phyloP scores from a whole-genome alignment of 2,797 vertebrate genomes.

The Lepilemur septentrionalis region DNA sequence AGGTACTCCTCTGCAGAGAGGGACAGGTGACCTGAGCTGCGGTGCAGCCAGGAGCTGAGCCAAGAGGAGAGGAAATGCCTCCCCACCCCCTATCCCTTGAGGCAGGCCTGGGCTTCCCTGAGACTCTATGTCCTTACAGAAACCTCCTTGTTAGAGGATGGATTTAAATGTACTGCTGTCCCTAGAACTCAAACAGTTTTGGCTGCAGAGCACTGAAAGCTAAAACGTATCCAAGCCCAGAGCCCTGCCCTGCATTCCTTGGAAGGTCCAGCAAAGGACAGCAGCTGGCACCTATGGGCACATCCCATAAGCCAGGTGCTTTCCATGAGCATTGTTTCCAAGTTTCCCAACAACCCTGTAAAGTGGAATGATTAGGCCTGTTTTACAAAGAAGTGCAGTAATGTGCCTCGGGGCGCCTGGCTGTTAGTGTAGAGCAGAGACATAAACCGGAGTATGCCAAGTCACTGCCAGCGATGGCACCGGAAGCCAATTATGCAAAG shows the following conservation, averaged over 20 bases:
- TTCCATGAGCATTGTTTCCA: background rate
- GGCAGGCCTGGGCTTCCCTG: background rate
- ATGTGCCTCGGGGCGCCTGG: background rate
- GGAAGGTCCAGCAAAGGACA: background rate
- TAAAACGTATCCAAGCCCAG: background rate
- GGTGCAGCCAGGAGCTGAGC: background rate
- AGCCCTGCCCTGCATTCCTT: background rate
- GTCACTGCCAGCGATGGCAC: slow-evolving; percentile 34
- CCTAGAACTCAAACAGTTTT: background rate
- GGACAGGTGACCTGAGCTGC: background rate
- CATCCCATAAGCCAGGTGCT: background rate
- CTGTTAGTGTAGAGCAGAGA: slow-evolving; percentile 32
- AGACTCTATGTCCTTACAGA: background rate
- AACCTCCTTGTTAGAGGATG: background rate
- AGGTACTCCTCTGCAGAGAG: background rate
- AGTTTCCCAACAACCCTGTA: background rate
- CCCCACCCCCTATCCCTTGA: fast-evolving
- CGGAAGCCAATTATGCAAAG: slow-evolving; percentile 60
- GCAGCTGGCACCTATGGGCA: background rate
- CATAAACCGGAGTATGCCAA: slow-evolving; percentile 19
- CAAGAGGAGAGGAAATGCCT: background rate
- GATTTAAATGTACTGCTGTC: background rate
- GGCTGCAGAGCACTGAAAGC: background rate
- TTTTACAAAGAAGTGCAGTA: background rate
- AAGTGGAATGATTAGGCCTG: background rate